A percentile compares a stretch with the other conserved stretches of the same genome.
Evolutionary conservation across 2,797 vertebrate genomes (phyloP).

Genomic region (Oreortyx pictus): DNA sequence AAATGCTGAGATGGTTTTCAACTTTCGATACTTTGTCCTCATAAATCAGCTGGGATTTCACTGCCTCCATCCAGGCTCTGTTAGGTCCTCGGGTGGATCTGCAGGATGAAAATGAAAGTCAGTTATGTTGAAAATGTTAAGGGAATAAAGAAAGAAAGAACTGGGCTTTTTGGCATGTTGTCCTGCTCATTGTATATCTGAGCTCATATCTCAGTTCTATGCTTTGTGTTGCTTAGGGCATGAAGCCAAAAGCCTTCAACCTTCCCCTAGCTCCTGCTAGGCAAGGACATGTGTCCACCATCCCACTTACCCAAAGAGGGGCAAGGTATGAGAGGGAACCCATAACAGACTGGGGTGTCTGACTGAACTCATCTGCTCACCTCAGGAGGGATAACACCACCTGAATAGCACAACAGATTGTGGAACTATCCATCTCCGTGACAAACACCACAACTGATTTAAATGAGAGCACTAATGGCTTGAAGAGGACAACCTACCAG

Average conservation of each 20-base stretch:
- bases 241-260: too few relatives aligned
- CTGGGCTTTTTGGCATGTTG: not conserved
- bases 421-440: not conserved
- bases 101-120: conserved; percentile 79
- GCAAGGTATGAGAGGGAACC: not conserved
- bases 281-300: not conserved
- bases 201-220: not conserved
- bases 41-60: conserved; percentile 63
- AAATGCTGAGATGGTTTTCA: conserved; percentile 86
- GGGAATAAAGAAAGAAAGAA: not conserved
- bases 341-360: not conserved
- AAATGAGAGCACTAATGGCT: not conserved
- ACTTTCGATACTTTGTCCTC: conserved; percentile 81
- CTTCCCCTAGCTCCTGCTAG: not conserved
- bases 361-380: not conserved
- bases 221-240: not conserved
- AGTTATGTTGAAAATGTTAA: not conserved
- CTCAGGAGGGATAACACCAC: not conserved
- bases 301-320: not conserved
- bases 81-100: conserved; percentile 99
- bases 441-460: not conserved
- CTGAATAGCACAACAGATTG: not conserved
- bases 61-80: conserved; percentile 76
- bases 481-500: not conserved
- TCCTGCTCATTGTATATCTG: not conserved